Conservation (phyloP, 2,113 vertebrate species). For the Hydrochoerus hydrochaeris region DNA sequence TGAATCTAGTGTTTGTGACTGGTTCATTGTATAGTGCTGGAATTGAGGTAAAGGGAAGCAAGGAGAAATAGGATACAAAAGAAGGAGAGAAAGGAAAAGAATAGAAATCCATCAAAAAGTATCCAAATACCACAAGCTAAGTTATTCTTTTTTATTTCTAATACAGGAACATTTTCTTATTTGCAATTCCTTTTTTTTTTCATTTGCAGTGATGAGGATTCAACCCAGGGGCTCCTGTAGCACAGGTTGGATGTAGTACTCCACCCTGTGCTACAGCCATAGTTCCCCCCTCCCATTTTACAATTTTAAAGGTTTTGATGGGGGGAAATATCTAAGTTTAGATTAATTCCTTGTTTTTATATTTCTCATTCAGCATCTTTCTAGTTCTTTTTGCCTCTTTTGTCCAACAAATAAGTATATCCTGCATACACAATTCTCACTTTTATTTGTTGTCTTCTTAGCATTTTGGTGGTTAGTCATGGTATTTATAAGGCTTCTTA, state of each 20-base stretch:
- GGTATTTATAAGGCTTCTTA: conserved; percentile 5
- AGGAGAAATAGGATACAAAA: neutral
- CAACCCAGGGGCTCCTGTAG: neutral
- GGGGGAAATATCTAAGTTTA: neutral
- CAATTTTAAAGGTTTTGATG: conserved; percentile 16
- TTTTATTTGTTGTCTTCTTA: conserved; percentile 26
- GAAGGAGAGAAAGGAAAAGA: conserved; percentile 1
- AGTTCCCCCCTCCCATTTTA: neutral
- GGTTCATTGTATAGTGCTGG: neutral
- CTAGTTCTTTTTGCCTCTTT: neutral
- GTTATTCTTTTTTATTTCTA: conserved; percentile 56
- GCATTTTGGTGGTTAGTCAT: conserved; percentile 1
- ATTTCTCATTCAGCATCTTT: conserved; percentile 39
- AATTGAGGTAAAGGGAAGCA: neutral
- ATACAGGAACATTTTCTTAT: conserved; percentile 35
- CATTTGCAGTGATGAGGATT: neutral
- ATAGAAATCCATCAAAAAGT: neutral
- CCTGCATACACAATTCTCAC: neutral
- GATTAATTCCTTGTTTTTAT: conserved; percentile 24
- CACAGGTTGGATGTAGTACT: neutral
- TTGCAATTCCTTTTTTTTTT: neutral
- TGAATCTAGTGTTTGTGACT: neutral
- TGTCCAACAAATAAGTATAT: too few species aligned
- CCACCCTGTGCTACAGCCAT: neutral
- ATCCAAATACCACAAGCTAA: neutral